Conservation (phyloP, 2,797 vertebrate species). For the Sebastes baramenuke region DNA sequence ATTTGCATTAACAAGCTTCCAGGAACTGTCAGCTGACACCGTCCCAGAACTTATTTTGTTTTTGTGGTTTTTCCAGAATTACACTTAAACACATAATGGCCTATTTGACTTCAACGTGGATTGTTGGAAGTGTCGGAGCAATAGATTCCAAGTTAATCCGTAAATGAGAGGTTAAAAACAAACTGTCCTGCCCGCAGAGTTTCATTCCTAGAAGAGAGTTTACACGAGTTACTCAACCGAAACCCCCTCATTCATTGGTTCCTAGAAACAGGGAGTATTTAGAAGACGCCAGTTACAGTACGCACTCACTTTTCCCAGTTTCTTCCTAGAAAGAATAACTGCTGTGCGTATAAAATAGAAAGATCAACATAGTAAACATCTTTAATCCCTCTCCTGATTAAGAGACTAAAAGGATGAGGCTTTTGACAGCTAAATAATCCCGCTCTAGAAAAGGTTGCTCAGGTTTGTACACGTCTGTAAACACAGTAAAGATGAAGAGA, state of each 20-base stretch:
- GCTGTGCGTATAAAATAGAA: neutral
- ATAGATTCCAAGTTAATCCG: slow-evolving; percentile 48
- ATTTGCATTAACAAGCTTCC: slow-evolving; percentile 28
- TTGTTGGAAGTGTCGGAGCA: neutral
- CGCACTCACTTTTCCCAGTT: neutral
- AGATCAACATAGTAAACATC: neutral
- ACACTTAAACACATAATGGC: neutral
- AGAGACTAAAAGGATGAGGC: neutral
- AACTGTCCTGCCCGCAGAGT: neutral
- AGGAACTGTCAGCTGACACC: slow-evolving; percentile 15
- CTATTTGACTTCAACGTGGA: neutral
- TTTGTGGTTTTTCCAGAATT: slow-evolving; percentile 29
- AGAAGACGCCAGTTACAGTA: neutral
- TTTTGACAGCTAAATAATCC: slow-evolving; percentile 35
- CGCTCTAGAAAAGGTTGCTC: neutral
- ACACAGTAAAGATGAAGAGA: neutral
- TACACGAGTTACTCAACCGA: slow-evolving; percentile 10
- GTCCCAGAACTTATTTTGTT: slow-evolving; percentile 3
- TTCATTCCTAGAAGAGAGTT: slow-evolving; percentile 49
- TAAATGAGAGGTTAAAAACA: slow-evolving; percentile 52
- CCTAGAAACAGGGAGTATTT: slow-evolving; percentile 27
- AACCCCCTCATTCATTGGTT: slow-evolving; percentile 18
- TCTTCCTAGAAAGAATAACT: slow-evolving; percentile 18
- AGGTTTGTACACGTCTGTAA: neutral
- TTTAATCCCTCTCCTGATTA: slow-evolving; percentile 1